phyloP scores from a whole-genome alignment of 2,113 vertebrate species.

The Theristicus caerulescens region DNA sequence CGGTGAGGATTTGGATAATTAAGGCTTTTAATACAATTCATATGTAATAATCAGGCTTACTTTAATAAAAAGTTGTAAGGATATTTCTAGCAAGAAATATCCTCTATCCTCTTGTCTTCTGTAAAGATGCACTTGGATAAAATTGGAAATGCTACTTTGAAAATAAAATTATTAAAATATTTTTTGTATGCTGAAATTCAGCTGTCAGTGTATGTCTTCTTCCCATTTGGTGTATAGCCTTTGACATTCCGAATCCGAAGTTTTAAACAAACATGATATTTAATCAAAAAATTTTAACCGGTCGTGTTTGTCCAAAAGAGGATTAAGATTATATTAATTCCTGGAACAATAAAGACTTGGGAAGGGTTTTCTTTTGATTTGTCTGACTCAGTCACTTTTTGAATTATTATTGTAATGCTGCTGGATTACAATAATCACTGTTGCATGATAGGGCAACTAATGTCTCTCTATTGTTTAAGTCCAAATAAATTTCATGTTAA shows the following conservation, averaged over 20 bases:
- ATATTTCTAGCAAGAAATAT: neutral
- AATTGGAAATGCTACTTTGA: neutral
- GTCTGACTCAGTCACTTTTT: neutral
- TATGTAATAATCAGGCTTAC: neutral
- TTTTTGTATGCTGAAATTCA: neutral
- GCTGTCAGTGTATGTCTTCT: neutral
- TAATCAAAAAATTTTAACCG: neutral
- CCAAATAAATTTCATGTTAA: neutral
- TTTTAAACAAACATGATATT: neutral
- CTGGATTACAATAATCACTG: neutral
- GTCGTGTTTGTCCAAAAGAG: neutral
- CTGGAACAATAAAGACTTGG: neutral
- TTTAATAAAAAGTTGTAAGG: neutral
- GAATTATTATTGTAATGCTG: neutral
- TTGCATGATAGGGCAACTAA: neutral
- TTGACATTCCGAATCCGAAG: neutral
- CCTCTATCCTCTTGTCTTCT: neutral
- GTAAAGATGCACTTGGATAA: neutral
- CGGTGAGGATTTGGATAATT: neutral
- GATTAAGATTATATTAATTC: conserved; percentile 12
- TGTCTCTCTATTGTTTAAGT: neutral
- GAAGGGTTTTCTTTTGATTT: neutral
- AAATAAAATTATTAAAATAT: neutral
- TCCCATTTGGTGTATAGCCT: neutral
- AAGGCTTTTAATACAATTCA: neutral